Percentiles rank a stretch among this genome's conserved stretches.
phyloP scores from a whole-genome alignment of 1,140 invertebrate genomes.

The Heliconius hewitsoni region DNA sequence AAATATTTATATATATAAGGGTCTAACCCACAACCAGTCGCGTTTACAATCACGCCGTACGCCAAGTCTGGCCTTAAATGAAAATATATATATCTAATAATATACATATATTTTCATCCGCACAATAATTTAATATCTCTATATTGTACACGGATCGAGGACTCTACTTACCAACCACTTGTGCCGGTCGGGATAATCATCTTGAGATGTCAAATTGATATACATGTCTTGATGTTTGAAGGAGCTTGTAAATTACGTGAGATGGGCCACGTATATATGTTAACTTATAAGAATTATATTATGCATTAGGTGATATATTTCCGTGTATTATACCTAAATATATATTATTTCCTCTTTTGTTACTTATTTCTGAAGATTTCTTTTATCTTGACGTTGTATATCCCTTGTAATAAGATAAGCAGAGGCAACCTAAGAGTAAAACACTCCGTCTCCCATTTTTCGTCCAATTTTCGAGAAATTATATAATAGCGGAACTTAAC shows the following conservation, averaged over 20 bases:
- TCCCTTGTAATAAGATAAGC: no score
- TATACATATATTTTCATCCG: background rate
- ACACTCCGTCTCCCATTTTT: no score
- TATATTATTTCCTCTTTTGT: no score
- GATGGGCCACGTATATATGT: background rate
- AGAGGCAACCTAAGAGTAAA: no score
- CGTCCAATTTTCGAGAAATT: no score
- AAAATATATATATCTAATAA: background rate
- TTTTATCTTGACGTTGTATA: no score
- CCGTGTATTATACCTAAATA: no score
- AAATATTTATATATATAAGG: no score
- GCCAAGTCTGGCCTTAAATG: background rate
- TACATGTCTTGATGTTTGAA: slow-evolving; percentile 7
- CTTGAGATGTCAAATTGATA: slow-evolving; percentile 14
- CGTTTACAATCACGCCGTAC: no score
- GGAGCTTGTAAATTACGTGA: slow-evolving; percentile 10
- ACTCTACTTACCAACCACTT: slow-evolving; percentile 6
- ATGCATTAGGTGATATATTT: background rate
- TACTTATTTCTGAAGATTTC: no score
- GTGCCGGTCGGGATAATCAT: slow-evolving; percentile 7
- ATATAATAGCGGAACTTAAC: no score
- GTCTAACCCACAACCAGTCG: no score
- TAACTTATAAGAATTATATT: background rate
- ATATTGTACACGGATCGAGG: slow-evolving; percentile 6
- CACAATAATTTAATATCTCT: slow-evolving; percentile 5